Evolutionary conservation across 2,797 vertebrate species (phyloP), one percentile per base, ranked within the genome.

Genomic region (Buceros bicornis): DNA sequence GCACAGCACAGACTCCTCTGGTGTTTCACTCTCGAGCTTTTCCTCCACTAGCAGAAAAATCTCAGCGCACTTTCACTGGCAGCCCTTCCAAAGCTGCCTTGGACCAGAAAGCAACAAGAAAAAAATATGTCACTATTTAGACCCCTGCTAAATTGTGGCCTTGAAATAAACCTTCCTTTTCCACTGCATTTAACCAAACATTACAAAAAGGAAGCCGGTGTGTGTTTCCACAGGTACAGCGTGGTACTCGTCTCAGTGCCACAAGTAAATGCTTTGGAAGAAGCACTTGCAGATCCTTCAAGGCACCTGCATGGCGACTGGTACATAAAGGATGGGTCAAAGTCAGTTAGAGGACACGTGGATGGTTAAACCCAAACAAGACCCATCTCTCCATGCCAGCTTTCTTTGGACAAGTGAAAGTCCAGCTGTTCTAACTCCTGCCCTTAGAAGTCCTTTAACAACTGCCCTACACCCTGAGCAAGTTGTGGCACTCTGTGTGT

Each of bases 381-480:
- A 57, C 2, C 8, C 45, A 15, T n/a, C 28, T 60, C 37, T 76
- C 40, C 29, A 16, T 10, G 1, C 10, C 25, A 70, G 29, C 51
- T 47, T 48, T 66, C 53, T 64, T 8, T 11, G 42, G 45, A 26
- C 25, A 51, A 67, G n/a, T 19, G 5, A 2, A 51, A 78, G 66
- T 45, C 31, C 57, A 67, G 28, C 6, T n/a, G 42, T 11, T 71
- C 45, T 17, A 62, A 57, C 17, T 69, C 6, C 2, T 50, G 51
- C 31, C 33, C 22, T 35, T 10, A 19, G 31, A 78, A 42, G 45
- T 60, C 56, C 51, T 58, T 42, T 26, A 78, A 21, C 22, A 72
- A 77, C 16, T 10, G 8, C 58, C 0, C 0, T 15, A 31, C 0
- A 3, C 8, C 33, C 74, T 15, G 45, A 70, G 33, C 21, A 47